phyloP scores from a whole-genome alignment of 2,888 invertebrate genomes.

The Choristoneura rosaceana region DNA sequence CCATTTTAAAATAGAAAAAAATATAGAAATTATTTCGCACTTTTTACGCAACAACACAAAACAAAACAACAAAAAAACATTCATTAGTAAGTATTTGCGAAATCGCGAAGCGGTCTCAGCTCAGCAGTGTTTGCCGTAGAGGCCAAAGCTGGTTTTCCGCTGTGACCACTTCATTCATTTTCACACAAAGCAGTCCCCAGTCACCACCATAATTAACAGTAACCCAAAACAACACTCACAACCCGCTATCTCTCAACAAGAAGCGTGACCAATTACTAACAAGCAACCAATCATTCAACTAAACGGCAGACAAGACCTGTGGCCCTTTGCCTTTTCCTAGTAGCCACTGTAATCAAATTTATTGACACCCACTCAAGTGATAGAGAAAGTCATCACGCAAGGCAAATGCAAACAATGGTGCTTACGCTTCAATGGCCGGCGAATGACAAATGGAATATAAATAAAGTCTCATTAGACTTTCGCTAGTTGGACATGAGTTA shows the following conservation, averaged over 20 bases:
- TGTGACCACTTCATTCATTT: too few species aligned
- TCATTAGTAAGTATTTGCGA: too few species aligned
- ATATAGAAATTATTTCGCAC: too few species aligned
- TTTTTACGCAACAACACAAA: too few species aligned
- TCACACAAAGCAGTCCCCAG: neutral
- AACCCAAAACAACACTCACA: neutral
- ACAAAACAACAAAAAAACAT: too few species aligned
- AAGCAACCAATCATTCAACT: constrained; percentile 10
- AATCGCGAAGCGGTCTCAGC: too few species aligned
- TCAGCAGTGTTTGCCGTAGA: too few species aligned
- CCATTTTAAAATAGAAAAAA: too few species aligned
- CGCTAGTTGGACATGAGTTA: constrained; percentile 17
- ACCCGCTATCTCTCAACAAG: neutral
- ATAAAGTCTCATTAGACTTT: constrained; percentile 32
- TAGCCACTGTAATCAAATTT: constrained; percentile 17
- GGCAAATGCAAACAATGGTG: constrained; percentile 45
- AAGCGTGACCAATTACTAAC: constrained; percentile 1
- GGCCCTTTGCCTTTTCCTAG: constrained; percentile 28
- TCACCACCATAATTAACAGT: neutral
- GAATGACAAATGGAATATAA: constrained; percentile 40
- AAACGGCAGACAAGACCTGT: neutral
- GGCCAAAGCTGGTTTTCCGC: too few species aligned
- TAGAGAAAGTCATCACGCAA: constrained; percentile 44
- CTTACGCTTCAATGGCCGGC: constrained; percentile 29
- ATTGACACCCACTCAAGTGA: constrained; percentile 39